These are phyloP conservation scores for Mesopsocus fuscifrons DNA, from an alignment of 2,888 invertebrate genomes.

Conservation along the genomic window DNA sequence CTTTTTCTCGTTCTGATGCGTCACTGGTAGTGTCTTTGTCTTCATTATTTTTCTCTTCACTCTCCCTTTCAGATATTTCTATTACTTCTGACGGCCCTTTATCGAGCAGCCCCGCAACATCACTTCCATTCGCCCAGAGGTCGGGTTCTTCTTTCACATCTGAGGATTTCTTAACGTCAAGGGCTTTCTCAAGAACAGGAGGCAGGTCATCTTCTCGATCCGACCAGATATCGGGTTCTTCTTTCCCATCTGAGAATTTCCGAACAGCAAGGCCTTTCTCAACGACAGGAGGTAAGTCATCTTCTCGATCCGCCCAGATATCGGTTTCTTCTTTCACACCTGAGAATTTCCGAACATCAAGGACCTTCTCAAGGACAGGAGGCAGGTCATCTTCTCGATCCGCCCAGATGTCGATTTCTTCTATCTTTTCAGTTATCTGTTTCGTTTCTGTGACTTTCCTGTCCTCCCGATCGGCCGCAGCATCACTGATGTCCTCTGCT, in stretches of 20 bases:
- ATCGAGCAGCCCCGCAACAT: neutral
- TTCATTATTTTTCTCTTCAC: too few species aligned
- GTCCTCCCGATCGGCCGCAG: too few species aligned
- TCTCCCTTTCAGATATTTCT: neutral
- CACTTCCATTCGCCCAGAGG: neutral
- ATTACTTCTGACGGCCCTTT: neutral
- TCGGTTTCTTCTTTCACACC: too few species aligned
- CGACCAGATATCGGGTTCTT: neutral
- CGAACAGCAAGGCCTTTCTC: too few species aligned
- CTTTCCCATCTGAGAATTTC: too few species aligned
- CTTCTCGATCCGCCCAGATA: constrained; percentile 5
- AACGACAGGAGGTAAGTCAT: neutral
- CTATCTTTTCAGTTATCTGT: too few species aligned
- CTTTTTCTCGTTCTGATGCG: too few species aligned
- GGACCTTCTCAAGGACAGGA: neutral
- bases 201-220: neutral
- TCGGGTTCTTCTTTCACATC: neutral
- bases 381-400: constrained; percentile 2
- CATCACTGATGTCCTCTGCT: too few species aligned
- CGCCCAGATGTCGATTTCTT: constrained; percentile 5
- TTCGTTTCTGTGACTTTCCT: too few species aligned
- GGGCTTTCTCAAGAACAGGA: neutral
- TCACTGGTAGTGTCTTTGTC: too few species aligned
- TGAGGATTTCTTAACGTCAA: neutral
- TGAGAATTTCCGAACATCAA: too few species aligned